Evolutionary conservation across 2,797 vertebrate species (phyloP).

Genomic region (Neostethus bicornis): DNA sequence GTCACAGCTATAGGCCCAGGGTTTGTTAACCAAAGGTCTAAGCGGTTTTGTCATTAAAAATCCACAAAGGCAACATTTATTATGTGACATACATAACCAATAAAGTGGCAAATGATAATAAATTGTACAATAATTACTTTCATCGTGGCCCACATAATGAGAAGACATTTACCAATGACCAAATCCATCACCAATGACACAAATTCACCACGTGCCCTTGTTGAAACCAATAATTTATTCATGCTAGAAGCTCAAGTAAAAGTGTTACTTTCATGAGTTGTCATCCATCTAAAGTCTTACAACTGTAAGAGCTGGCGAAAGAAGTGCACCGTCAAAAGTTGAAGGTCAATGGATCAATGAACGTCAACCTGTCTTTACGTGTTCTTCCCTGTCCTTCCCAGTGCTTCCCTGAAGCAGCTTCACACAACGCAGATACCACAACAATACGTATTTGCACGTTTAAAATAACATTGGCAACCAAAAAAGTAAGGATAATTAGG

Average conservation of each 20-base stretch:
- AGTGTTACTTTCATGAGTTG: constrained; percentile 24
- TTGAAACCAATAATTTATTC: constrained; percentile 37
- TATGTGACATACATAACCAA: not conserved
- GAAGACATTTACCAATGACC: too few species aligned
- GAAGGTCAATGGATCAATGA: constrained; percentile 54
- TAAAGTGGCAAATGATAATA: not conserved
- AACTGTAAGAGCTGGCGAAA: not conserved
- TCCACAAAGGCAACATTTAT: too few species aligned
- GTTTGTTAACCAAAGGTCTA: too few species aligned
- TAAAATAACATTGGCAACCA: too few species aligned
- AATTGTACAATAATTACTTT: not conserved
- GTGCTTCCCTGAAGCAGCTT: too few species aligned
- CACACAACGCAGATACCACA: too few species aligned
- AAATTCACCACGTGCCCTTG: constrained; percentile 34
- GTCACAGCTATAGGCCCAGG: too few species aligned
- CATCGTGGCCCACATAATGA: not conserved
- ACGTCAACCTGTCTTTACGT: constrained; percentile 9
- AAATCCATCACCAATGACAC: constrained; percentile 16
- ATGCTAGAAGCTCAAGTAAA: constrained; percentile 30
- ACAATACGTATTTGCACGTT: too few species aligned
- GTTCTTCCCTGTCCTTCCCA: not conserved
- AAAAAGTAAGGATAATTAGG: too few species aligned
- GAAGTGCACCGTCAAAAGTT: constrained; percentile 29
- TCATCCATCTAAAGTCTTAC: constrained; percentile 3
- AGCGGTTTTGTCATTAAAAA: too few species aligned